Evolutionary conservation across 2,888 invertebrate genomes (phyloP).

Genomic region (Eupithecia subfuscata): DNA sequence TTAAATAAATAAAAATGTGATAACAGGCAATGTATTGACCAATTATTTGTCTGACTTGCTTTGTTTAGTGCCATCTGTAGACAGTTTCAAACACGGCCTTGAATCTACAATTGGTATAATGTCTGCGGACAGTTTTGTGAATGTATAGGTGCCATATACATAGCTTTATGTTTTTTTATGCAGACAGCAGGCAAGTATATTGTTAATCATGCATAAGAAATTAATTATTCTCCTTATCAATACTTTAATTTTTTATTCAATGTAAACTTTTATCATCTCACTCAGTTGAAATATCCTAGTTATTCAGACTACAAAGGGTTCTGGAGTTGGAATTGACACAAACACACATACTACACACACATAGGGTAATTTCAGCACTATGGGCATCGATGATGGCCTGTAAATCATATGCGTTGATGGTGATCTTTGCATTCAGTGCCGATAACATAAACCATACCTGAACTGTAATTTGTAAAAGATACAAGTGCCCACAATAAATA

Average conservation of each 20-base stretch:
- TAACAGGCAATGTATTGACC: neutral
- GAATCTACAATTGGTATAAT: constrained; percentile 28
- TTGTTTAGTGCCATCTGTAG: constrained; percentile 23
- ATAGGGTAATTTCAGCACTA: neutral
- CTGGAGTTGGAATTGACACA: neutral
- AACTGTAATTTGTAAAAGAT: no score
- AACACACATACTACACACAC: no score
- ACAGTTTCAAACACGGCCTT: constrained; percentile 22
- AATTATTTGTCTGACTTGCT: constrained; percentile 2
- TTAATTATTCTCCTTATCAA: constrained; percentile 1
- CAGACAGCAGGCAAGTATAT: neutral
- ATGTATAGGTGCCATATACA: neutral
- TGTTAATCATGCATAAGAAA: constrained; percentile 5
- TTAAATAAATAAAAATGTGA: neutral
- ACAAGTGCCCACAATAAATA: no score
- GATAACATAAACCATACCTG: neutral
- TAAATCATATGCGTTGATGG: neutral
- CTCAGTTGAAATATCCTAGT: neutral
- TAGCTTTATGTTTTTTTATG: neutral
- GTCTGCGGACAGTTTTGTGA: neutral
- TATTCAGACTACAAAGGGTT: neutral
- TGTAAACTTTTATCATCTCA: no score
- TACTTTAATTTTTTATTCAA: no score
- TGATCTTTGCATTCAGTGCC: neutral
- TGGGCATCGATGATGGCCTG: neutral